Evolutionary conservation across 2,888 invertebrate species (phyloP), one percentile per base, ranked within the genome.

Genomic region (Pseudoips prasinana): DNA sequence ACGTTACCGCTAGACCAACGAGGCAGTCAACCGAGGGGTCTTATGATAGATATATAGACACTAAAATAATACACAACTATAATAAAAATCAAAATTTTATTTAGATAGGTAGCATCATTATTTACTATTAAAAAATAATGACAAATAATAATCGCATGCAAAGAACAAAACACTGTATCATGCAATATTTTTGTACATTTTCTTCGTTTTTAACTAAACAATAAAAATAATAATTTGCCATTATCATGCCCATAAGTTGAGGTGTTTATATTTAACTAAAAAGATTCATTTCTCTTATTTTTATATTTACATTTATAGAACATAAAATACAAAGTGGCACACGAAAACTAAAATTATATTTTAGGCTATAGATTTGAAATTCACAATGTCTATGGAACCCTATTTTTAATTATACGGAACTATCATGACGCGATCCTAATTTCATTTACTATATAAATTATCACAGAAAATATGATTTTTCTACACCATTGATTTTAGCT

Each of bases 81-180:
- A 40, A 47, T 54, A 50, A 48, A 46, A 54, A 36, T 53, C 48
- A 48, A 48, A 41, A 43, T 51, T 60, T 58, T 51, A 48, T 51
- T 51, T 17, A 35, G 33, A 55, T 35, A 35, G 33, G 52, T 35
- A 52, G 37, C 10, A 46, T 40, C 37, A 52, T 46, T 53, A 52
- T 57, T 10, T 27, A 37, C 47, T n/a, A n/a, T 51, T 14, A 36
- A 58, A 20, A 62, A 58, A 60, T 63, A 64, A 73, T 67, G 64
- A 64, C 61, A 71, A 68, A 47, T 43, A 41, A 54, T 56, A 46
- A 42, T 51, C 45, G 68, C 84, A 86, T 86, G 84, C 84, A 82
- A 79, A 67, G 56, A 79, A 77, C 70, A 66, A 79, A 84, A 82
- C 81, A 77, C 79, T 65, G 61, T 57, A 63, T 64, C 85, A 84